These are phyloP conservation scores for Rhopilema esculentum DNA, from an alignment of 30 jellyfish, hydroid and myxozoan species.

Conservation along the genomic window DNA sequence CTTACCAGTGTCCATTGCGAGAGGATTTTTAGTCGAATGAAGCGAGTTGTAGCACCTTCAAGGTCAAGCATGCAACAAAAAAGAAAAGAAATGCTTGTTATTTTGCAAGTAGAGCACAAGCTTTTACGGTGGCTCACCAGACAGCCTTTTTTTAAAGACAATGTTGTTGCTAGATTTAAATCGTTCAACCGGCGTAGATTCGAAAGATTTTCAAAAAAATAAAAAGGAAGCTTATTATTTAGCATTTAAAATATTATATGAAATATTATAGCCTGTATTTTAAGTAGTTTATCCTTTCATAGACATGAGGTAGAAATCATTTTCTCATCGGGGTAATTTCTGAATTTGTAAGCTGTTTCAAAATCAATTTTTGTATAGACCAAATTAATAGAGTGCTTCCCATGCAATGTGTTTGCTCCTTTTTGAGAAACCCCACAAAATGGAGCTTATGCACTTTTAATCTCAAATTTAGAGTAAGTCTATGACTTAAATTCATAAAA, in stretches of 20 bases:
- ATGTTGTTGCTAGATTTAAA: slow-evolving; percentile 32
- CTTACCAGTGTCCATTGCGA: slow-evolving; percentile 52
- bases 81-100: slow-evolving; percentile 19
- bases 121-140: slow-evolving; percentile 39
- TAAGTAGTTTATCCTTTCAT: not conserved
- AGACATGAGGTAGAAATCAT: not conserved
- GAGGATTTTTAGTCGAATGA: slow-evolving; percentile 29
- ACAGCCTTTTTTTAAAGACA: slow-evolving; percentile 32
- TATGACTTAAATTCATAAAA: not conserved
- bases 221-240: not conserved
- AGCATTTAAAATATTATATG: not conserved
- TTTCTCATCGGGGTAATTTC: not conserved
- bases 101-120: slow-evolving; percentile 31
- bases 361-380: not conserved
- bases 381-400: not conserved
- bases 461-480: too few relatives aligned
- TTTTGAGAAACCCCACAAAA: too few relatives aligned
- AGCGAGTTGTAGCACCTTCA: slow-evolving; percentile 3
- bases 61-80: slow-evolving; percentile 23
- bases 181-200: slow-evolving; percentile 11
- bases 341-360: not conserved
- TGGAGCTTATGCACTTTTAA: too few relatives aligned
- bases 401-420: too few relatives aligned
- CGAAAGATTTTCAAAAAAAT: slow-evolving; percentile 31
- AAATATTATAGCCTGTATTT: not conserved